A percentile compares a stretch with the other conserved stretches of the same genome.
Conservation (phyloP, 2,888 invertebrate genomes). For the Geotrupes spiniger region DNA sequence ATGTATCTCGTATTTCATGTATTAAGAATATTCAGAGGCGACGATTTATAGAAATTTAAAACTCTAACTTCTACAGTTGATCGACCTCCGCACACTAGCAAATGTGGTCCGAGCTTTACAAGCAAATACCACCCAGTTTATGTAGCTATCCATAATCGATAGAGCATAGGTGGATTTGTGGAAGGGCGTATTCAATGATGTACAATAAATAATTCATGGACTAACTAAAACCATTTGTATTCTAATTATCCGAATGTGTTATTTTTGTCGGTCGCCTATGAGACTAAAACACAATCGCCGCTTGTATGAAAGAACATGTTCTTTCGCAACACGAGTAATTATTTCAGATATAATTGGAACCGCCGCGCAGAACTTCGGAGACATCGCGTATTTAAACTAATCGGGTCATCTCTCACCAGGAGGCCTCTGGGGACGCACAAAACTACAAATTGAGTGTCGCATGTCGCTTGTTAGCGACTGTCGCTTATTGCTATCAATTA, state of each 20-base stretch:
- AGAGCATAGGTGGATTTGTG: slow-evolving; percentile 2
- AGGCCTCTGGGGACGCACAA: slow-evolving; percentile 20
- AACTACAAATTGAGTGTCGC: slow-evolving; percentile 36
- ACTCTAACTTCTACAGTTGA: too few species aligned
- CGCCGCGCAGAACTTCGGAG: slow-evolving; percentile 23
- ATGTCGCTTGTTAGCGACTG: slow-evolving; percentile 40
- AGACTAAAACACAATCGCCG: too few species aligned
- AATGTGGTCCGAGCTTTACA: too few species aligned
- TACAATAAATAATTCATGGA: slow-evolving; percentile 3
- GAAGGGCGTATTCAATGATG: background rate
- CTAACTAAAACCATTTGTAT: background rate
- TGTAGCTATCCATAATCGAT: slow-evolving; percentile 3
- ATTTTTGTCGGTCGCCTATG: background rate
- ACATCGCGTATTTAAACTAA: slow-evolving; percentile 28
- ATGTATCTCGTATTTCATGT: too few species aligned
- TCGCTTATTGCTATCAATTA: slow-evolving; percentile 42
- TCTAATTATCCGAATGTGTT: slow-evolving; percentile 2
- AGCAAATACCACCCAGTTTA: slow-evolving; percentile 2
- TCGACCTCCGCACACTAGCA: too few species aligned
- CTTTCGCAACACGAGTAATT: slow-evolving; percentile 31
- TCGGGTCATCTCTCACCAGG: slow-evolving; percentile 22
- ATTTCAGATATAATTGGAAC: slow-evolving; percentile 26
- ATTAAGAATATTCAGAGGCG: too few species aligned
- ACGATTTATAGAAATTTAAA: too few species aligned
- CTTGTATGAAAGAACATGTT: slow-evolving; percentile 11